Percentiles rank a stretch among this genome's conserved stretches.
Conservation (phyloP, 2,113 vertebrate species). For the Spizaetus ornatus region DNA sequence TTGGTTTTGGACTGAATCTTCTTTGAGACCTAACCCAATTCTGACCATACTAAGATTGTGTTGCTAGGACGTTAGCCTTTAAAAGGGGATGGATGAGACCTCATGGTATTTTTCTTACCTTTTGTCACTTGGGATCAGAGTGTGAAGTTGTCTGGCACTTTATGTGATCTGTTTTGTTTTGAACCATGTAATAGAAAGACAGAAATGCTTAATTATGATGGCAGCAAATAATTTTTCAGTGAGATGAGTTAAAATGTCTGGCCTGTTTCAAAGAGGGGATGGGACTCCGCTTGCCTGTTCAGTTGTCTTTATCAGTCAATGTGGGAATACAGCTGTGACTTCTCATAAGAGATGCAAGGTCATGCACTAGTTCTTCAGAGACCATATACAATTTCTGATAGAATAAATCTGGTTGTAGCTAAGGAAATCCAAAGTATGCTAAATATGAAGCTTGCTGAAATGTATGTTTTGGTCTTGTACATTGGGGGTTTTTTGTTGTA, state of each 20-base stretch:
- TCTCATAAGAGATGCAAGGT: slow-evolving; percentile 58
- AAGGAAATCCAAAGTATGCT: slow-evolving; percentile 46
- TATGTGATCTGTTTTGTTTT: neutral
- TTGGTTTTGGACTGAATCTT: neutral
- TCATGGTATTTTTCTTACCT: neutral
- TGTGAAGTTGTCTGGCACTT: neutral
- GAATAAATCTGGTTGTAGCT: slow-evolving; percentile 54
- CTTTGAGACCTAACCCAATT: neutral
- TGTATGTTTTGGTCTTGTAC: neutral
- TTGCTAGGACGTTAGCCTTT: neutral
- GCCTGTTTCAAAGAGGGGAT: neutral
- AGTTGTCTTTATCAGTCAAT: slow-evolving; percentile 63
- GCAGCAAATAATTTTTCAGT: neutral
- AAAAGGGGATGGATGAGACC: neutral
- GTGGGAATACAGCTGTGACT: slow-evolving; percentile 66
- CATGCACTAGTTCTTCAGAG: slow-evolving; percentile 56
- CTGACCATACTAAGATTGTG: neutral
- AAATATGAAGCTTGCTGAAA: slow-evolving; percentile 22
- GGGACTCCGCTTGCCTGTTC: neutral
- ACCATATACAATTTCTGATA: slow-evolving; percentile 56
- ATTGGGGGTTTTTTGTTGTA: neutral
- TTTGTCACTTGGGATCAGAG: neutral
- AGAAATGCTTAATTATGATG: neutral
- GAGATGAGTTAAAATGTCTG: slow-evolving; percentile 16
- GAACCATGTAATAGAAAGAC: neutral